Conservation (phyloP, 2,113 vertebrate genomes). For the Cyanoderma ruficeps region DNA sequence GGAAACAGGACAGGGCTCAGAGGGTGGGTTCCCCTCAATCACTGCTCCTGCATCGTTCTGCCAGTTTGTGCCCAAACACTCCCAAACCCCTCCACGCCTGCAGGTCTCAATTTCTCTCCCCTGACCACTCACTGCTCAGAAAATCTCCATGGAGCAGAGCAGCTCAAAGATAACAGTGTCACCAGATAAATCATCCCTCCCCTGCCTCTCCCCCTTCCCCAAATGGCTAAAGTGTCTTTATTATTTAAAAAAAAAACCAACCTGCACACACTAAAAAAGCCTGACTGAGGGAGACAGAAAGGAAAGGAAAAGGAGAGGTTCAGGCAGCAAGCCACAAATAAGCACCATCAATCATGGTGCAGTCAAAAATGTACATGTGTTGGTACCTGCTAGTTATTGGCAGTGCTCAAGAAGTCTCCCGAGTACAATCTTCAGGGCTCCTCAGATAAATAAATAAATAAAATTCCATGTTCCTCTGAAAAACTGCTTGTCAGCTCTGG, state of each 20-base stretch:
- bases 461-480: constrained; percentile 72
- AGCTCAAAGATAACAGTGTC: neutral
- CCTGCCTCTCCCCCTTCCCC: neutral
- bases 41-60: neutral
- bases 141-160: neutral
- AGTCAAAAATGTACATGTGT: constrained; percentile 85
- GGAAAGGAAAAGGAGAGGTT: constrained; percentile 71
- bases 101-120: neutral
- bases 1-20: neutral
- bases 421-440: constrained; percentile 71
- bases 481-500: constrained; percentile 88
- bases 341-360: constrained; percentile 88
- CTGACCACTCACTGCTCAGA: neutral
- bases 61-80: neutral
- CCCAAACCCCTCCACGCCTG: neutral
- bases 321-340: constrained; percentile 86
- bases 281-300: neutral
- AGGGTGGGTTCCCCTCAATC: neutral
- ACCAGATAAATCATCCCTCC: constrained; percentile 28
- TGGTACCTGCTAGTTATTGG: constrained; percentile 83
- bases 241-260: neutral
- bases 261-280: neutral
- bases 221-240: constrained; percentile 47
- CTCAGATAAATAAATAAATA: constrained; percentile 63
- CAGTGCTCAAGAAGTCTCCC: constrained; percentile 77